Evolutionary conservation across 2,888 invertebrate species (phyloP), one percentile per base, ranked within the genome.

Genomic region (Cheilosia scutellata): DNA sequence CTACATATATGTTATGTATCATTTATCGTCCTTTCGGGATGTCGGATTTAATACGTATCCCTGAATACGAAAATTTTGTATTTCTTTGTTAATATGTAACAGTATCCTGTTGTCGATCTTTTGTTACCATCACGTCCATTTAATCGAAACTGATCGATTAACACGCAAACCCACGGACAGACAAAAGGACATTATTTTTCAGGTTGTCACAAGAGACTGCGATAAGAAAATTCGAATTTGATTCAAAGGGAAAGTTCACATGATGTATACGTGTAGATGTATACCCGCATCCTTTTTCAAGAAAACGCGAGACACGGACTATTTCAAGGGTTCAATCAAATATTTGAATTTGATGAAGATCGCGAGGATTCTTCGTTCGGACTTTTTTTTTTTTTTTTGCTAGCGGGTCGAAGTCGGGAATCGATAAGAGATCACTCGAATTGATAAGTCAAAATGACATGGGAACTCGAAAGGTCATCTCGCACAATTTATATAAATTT

Each of bases 41-140:
- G 13, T 25, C 57, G 42, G 42, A 62, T 47, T 37, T 11, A 4
- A 37, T 0, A 1, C 20, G 16, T 33, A 25, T 53, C 53, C 44
- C 53, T 5, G n/a, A 60, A 49, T 25, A 47, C 5, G 31, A 55
- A 63, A 74, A 63, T n/a, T n/a, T 37, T 37, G 29, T 9, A 58
- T 2, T n/a, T 74, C 60, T 27, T 57, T 63, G 44, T 66, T 60
- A 33, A 44, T 42, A 20, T 20, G 20, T 42, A 66, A 53, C 57
- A 57, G 47, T 27, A 75, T 79, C 79, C 79, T 76, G 79, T 60
- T 66, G 53, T 16, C 71, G 25, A 58, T 78, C 82, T 70, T 78
- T 87, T 87, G 87, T 87, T 82, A 29, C 53, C 60, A 82, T 87
- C 87, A 87, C 87, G 87, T 87, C 87, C 78, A 82, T 87, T 82